phyloP scores from a whole-genome alignment of 2,113 vertebrate species.

The Macroglossus sobrinus region DNA sequence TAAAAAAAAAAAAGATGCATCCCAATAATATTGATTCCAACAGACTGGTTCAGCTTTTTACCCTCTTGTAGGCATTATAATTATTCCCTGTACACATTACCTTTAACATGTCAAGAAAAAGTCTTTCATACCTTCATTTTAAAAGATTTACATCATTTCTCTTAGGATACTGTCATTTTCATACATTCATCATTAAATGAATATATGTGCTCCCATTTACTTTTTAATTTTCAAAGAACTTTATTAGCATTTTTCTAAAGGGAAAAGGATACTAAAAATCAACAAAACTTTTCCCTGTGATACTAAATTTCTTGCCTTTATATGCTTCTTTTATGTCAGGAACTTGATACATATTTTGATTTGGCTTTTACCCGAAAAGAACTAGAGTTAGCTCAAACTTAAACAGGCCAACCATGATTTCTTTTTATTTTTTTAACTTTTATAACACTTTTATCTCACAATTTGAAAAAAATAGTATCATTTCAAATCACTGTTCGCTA shows the following conservation, averaged over 20 bases:
- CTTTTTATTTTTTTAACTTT: not conserved
- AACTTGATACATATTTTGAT: conserved; percentile 47
- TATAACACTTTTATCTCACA: conserved; percentile 2
- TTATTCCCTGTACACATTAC: not conserved
- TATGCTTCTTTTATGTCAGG: conserved; percentile 32
- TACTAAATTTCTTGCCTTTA: conserved; percentile 50
- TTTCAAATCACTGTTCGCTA: conserved; percentile 18
- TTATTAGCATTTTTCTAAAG: conserved; percentile 59
- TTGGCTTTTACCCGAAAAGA: conserved; percentile 61
- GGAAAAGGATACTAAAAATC: conserved; percentile 21
- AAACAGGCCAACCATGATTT: conserved; percentile 1
- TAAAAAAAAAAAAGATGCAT: not conserved
- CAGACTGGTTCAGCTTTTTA: not conserved
- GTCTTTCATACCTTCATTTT: conserved; percentile 32
- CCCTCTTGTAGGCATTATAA: not conserved
- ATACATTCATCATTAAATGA: conserved; percentile 19
- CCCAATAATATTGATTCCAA: not conserved
- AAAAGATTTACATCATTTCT: not conserved
- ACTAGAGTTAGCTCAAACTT: conserved; percentile 31
- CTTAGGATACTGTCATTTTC: not conserved
- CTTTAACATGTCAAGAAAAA: conserved; percentile 31
- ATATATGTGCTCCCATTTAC: not conserved
- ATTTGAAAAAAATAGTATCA: not conserved
- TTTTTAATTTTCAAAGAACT: conserved; percentile 46
- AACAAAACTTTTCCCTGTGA: no score